Evolutionary conservation across 1,140 invertebrate genomes (phyloP), one percentile per base, ranked within the genome.

Genomic region (Lepidurus packardi): DNA sequence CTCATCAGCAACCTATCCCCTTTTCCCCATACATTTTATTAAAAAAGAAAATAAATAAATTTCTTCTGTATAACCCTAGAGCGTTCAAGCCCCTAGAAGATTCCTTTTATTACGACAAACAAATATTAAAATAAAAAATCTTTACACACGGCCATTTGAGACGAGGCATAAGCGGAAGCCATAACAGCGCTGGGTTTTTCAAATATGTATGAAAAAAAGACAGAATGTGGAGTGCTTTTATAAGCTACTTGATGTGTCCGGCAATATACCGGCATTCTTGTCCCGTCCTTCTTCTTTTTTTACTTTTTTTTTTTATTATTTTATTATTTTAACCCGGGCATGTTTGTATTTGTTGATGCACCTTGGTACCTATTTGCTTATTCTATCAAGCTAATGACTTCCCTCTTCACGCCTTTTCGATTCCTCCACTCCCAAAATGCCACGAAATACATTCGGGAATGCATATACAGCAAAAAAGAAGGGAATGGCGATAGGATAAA

Each of bases 141-240:
- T 34, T 34, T 34, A 34, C 34, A 4, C 34, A 34, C 34, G 34
- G 4, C 34, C 34, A 34, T 34, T 34, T 34, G 34, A 34, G 34
- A 34, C 34, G 34, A 34, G 34, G 34, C 53, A 13, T 65, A 65
- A 65, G 53, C 7, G 53, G 53, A 65, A 65, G 53, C 53, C 53
- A 65, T 65, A 65, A 65, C 16, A 21, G 16, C 16, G 16, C 21
- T 65, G 53, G n/a, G 21, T 65, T 65, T 65, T 65, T 65, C 53
- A 65, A 65, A 65, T 65, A 65, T 65, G 21, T 65, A 65, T 65
- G n/a, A 65, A 65, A 65, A 34, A 34, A 65, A 13, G 53, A n/a
- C 0, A 7, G 53, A n/a, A n/a, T 65, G 16, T 13, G 53, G 16
- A n/a, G 6, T 16, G 13, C 13, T 65, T 11, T 65, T 65, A 65